Evolutionary conservation across 2,797 vertebrate genomes (phyloP), one percentile per base, ranked within the genome.

Genomic region (Xenentodon cancila): DNA sequence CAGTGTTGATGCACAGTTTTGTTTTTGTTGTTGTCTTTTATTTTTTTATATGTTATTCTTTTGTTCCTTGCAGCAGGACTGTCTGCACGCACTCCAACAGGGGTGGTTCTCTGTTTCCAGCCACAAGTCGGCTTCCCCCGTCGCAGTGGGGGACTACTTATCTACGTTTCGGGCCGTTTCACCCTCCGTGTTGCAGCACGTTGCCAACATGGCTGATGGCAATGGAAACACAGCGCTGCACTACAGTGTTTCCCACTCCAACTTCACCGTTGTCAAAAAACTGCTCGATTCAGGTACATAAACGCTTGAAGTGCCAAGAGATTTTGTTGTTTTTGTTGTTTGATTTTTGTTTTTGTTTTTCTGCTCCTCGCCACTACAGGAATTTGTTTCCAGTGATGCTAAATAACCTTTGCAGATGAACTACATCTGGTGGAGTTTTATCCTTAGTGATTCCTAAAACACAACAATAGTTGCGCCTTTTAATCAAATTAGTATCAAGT

Each of bases 21-120:
- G n/a, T n/a, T n/a, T n/a, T n/a, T n/a, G n/a, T n/a, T n/a, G n/a
- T n/a, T n/a, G n/a, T n/a, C n/a, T 12, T 58, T 50, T 1, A 27
- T 55, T 52, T 17, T 8, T 7, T 18, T 11, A 3, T 11, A n/a
- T 42, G 25, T 15, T 51, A 11, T 64, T 65, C 1, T 52, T 68
- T 19, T 68, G 27, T 73, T 46, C 5, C 85, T 71, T 80, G 75
- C 93, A 99, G 98, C 90, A 94, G 16, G 95, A 95, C 76, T 96
- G 95, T 83, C 91, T 97, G 51, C 96, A 96, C 82, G 95, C 92
- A 13, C 91, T 99, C 45, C 95, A 96, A 87, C 95, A 96, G 0
- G 97, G 98, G 84, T 99, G 98, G 98, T 99, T 99, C 89, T 94
- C 95, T 1, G 91, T 97, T 71, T 98, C 97, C 69, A 97, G 97